Evolutionary conservation across 92 coral and sea anemone genomes (phyloP), one percentile per base, ranked within the genome.

Genomic region (Epizoanthus rinbou): DNA sequence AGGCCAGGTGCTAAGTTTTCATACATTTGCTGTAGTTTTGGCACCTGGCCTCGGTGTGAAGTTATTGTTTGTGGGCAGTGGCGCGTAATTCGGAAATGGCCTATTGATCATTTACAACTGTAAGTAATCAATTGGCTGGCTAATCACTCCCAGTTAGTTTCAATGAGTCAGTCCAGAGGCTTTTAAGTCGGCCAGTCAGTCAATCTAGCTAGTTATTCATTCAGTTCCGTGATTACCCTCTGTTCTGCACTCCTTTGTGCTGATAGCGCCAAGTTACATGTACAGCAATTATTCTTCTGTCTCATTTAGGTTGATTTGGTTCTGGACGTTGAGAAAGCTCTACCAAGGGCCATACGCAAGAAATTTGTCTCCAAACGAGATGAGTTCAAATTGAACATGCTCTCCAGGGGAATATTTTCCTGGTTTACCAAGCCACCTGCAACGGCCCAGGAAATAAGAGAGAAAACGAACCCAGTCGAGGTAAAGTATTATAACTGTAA

Each of bases 311-410:
- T 96, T 69, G 98, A 96, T 72, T 76, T 96, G 84, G 98, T 98
- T 23, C 90, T 96, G 65, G 97, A 96, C 81, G 98, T 96, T 24
- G 98, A 96, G 64, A 96, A 96, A 75, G 98, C 98, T 5, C 64
- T 96, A 21, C 98, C 98, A 41, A 85, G 98, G 35, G 67, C 79
- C 63, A 62, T 96, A 28, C 92, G 98, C 24, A 89, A 89, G 50
- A 74, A 41, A 31, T 82, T 96, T 56, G 84, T 93, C 23, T 79
- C 87, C 23, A 54, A 17, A 3, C 50, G 14, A 9, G 93, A 96
- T 59, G 81, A 73, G 0, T 41, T 91, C 47, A 90, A 80, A 64
- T 98, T 97, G 17, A 96, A 96, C 87, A 80, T 88, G 70, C 78
- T 80, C 64, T 78, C 85, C 2, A 85, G 75, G 53, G 97, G 93